A percentile compares a stretch with the other conserved stretches of the same genome.
Evolutionary conservation across 2,888 invertebrate species (phyloP).

Genomic region (Helleia helle): DNA sequence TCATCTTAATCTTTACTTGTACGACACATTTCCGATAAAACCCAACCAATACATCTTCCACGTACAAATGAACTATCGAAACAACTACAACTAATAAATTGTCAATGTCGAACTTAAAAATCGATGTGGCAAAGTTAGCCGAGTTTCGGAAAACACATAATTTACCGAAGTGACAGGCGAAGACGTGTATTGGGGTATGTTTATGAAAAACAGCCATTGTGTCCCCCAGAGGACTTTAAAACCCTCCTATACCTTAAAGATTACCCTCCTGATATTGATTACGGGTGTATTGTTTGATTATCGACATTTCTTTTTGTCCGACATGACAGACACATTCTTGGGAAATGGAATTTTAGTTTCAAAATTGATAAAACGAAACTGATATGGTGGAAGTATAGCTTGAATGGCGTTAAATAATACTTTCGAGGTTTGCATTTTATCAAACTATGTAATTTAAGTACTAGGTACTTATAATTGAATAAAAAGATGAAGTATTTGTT

Average conservation of each 20-base stretch:
- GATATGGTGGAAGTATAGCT: neutral
- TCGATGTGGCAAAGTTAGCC: slow-evolving; percentile 24
- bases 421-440: too few relatives aligned
- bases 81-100: slow-evolving; percentile 26
- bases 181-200: slow-evolving; percentile 26
- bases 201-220: slow-evolving; percentile 40
- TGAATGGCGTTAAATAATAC: neutral
- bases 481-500: too few relatives aligned
- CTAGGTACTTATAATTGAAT: too few relatives aligned
- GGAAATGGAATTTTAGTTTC: slow-evolving; percentile 11
- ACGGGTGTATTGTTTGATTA: slow-evolving; percentile 32
- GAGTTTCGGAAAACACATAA: slow-evolving; percentile 34
- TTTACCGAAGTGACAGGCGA: slow-evolving; percentile 28
- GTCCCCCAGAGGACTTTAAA: slow-evolving; percentile 36
- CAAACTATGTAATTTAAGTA: too few relatives aligned
- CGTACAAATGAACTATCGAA: slow-evolving; percentile 7
- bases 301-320: slow-evolving; percentile 27
- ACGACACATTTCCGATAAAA: too few relatives aligned
- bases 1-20: too few relatives aligned
- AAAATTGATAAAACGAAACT: slow-evolving; percentile 4
- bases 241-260: slow-evolving; percentile 32
- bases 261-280: slow-evolving; percentile 39
- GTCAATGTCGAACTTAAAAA: slow-evolving; percentile 26
- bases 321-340: slow-evolving; percentile 22
- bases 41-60: slow-evolving; percentile 6